Conservation (phyloP, 2,797 vertebrate species). For the Trichosurus vulpecula region DNA sequence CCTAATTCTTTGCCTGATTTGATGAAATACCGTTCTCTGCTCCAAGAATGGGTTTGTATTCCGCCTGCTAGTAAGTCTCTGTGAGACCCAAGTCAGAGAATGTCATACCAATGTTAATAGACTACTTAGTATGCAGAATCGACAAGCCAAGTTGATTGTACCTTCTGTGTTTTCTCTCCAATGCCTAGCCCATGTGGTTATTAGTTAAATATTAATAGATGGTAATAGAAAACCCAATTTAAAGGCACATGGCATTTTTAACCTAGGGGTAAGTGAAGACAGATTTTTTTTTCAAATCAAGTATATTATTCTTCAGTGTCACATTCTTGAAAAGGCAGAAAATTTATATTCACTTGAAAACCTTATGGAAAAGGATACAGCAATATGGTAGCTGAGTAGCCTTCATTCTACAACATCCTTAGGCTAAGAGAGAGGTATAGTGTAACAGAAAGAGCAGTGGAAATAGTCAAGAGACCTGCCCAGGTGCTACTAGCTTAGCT, state of each 20-base stretch:
- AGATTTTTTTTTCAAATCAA: slow-evolving; percentile 31
- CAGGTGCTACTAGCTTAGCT: background rate
- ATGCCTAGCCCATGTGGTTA: background rate
- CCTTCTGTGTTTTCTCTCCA: slow-evolving; percentile 43
- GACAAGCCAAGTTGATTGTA: background rate
- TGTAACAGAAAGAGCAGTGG: background rate
- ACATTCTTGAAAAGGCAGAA: background rate
- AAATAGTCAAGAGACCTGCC: background rate
- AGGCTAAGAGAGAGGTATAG: background rate
- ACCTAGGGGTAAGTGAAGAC: slow-evolving; percentile 49
- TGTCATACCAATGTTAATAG: slow-evolving; percentile 13
- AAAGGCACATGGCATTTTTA: slow-evolving; percentile 52
- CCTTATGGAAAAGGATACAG: background rate
- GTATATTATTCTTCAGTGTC: slow-evolving; percentile 3
- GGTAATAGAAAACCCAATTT: slow-evolving; percentile 33
- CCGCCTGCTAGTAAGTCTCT: background rate
- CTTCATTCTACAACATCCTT: background rate
- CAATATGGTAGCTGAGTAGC: background rate
- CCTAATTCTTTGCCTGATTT: slow-evolving; percentile 43
- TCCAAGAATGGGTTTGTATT: slow-evolving; percentile 11
- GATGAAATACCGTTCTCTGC: slow-evolving; percentile 17
- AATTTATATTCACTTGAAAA: slow-evolving; percentile 38
- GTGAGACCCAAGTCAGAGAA: slow-evolving; percentile 2
- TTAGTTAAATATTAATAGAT: slow-evolving; percentile 59
- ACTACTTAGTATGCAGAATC: slow-evolving; percentile 31